Evolutionary conservation across 2,113 vertebrate species (phyloP).

Genomic region (Cebus imitator): DNA sequence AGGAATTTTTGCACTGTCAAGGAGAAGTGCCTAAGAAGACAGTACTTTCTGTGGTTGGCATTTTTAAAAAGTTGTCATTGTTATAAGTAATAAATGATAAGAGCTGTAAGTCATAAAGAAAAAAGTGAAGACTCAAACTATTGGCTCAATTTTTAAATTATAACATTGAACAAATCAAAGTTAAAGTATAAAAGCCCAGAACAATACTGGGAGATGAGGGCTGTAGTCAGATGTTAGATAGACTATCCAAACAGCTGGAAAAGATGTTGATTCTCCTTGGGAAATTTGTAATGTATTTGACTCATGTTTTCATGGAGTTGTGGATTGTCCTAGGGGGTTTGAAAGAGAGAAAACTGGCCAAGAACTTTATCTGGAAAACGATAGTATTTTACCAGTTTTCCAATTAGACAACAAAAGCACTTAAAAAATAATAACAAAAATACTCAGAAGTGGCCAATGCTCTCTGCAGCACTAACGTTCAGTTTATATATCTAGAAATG

Average conservation of each 20-base stretch:
- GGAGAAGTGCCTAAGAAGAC: slow-evolving; percentile 75
- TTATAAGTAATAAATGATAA: slow-evolving; percentile 67
- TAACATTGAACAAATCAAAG: slow-evolving; percentile 86
- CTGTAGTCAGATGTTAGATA: slow-evolving; percentile 87
- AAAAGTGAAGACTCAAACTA: slow-evolving; percentile 79
- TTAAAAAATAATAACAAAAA: slow-evolving; percentile 62
- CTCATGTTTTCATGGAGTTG: slow-evolving; percentile 89
- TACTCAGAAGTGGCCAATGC: slow-evolving; percentile 25
- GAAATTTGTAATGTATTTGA: slow-evolving; percentile 90
- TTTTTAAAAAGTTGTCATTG: slow-evolving; percentile 31
- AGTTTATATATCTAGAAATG: background rate
- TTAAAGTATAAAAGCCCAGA: slow-evolving; percentile 84
- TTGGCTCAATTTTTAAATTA: slow-evolving; percentile 83
- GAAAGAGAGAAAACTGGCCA: slow-evolving; percentile 83
- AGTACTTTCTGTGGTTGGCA: slow-evolving; percentile 66
- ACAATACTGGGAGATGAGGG: slow-evolving; percentile 85
- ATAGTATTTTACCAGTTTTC: slow-evolving; percentile 84
- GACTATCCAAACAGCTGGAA: slow-evolving; percentile 90
- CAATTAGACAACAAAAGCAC: slow-evolving; percentile 82
- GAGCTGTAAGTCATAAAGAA: slow-evolving; percentile 77
- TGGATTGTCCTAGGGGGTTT: slow-evolving; percentile 85
- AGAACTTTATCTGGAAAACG: slow-evolving; percentile 89
- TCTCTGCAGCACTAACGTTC: background rate
- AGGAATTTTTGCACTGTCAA: slow-evolving; percentile 68
- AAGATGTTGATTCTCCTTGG: slow-evolving; percentile 89